These are phyloP conservation scores for Scolanthus callimorphus DNA, from an alignment of 92 coral and sea anemone species.

Conservation along the genomic window DNA sequence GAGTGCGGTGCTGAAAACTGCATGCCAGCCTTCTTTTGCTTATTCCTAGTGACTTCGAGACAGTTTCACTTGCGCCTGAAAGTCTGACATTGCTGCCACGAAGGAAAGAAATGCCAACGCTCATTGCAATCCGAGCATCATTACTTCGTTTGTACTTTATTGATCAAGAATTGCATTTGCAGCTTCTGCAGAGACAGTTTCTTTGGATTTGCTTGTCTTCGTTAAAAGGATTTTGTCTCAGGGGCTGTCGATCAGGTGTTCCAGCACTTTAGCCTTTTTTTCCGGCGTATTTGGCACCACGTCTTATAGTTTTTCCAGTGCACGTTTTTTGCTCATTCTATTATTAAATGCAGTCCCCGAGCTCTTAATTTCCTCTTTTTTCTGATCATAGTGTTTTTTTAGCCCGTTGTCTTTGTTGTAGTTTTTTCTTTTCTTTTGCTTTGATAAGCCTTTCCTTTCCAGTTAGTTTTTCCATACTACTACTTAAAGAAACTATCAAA, in stretches of 20 bases:
- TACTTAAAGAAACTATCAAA: no score
- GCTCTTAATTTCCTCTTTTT: no score
- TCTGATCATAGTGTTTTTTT: no score
- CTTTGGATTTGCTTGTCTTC: no score
- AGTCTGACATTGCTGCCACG: not conserved
- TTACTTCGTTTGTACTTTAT: conserved; percentile 11
- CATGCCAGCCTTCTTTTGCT: conserved; percentile 3
- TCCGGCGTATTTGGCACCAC: conserved; percentile 12
- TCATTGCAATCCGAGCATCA: conserved; percentile 14
- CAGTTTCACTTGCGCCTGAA: not conserved
- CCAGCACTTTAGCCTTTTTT: conserved; percentile 1
- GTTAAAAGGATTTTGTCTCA: no score
- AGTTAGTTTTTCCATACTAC: no score
- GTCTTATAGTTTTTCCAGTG: not conserved
- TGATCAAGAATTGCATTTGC: not conserved
- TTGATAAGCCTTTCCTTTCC: no score
- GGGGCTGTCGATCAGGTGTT: conserved; percentile 2
- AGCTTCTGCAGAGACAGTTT: not conserved
- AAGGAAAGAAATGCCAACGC: conserved; percentile 12
- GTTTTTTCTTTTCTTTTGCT: no score
- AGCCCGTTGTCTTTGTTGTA: no score
- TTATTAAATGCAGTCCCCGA: no score
- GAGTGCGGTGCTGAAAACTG: conserved; percentile 13
- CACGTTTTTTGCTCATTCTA: conserved; percentile 8
- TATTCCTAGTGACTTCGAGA: conserved; percentile 4